phyloP scores from a whole-genome alignment of 2,888 invertebrate species.

The Eupithecia abbreviata region DNA sequence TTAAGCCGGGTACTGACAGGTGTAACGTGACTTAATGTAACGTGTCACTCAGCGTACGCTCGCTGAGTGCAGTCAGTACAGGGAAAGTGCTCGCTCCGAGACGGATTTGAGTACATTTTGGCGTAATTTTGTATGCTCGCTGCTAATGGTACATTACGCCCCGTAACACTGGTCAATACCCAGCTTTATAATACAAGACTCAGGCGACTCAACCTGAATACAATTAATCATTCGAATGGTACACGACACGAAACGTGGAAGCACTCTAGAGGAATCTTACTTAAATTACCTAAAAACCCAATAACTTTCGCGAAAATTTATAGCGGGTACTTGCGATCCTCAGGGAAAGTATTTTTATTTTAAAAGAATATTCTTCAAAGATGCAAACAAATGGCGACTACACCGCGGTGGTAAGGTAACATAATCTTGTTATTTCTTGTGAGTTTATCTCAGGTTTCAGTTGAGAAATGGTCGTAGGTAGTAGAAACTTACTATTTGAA shows the following conservation, averaged over 20 bases:
- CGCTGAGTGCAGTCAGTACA: too few relatives aligned
- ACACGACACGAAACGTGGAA: neutral
- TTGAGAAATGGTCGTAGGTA: neutral
- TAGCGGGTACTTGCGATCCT: neutral
- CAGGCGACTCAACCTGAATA: slow-evolving; percentile 7
- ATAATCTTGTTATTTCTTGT: neutral
- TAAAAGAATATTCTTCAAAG: slow-evolving; percentile 7
- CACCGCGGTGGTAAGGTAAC: neutral
- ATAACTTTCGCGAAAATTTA: slow-evolving; percentile 11
- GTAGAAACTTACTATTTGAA: neutral
- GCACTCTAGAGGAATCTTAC: neutral
- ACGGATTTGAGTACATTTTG: too few relatives aligned
- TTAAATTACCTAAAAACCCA: slow-evolving; percentile 6
- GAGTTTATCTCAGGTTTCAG: slow-evolving; percentile 9
- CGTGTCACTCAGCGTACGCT: too few relatives aligned
- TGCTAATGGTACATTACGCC: too few relatives aligned
- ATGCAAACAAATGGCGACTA: slow-evolving; percentile 5
- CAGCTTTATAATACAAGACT: slow-evolving; percentile 1
- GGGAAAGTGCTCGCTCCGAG: too few relatives aligned
- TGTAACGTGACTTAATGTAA: too few relatives aligned
- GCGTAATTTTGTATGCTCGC: too few relatives aligned
- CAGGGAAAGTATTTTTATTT: slow-evolving; percentile 9
- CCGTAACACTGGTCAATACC: too few relatives aligned
- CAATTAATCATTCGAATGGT: slow-evolving; percentile 10
- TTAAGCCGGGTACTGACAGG: neutral